Evolutionary conservation across 2,888 invertebrate species (phyloP), one percentile per base, ranked within the genome.

Genomic region (Tubiluchus corallicola): DNA sequence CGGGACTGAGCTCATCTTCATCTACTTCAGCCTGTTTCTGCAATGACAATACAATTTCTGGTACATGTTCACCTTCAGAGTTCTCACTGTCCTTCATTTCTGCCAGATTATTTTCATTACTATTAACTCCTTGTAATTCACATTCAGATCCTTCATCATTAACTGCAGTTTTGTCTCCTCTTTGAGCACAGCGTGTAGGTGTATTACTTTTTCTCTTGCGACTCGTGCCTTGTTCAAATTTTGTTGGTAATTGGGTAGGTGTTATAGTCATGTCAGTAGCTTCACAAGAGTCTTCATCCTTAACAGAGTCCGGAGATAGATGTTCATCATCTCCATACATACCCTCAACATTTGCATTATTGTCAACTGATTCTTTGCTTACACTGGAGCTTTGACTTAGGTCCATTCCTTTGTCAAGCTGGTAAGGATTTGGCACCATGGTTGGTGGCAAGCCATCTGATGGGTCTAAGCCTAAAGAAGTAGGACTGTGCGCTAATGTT

Each of bases 131-230:
- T n/a, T n/a, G n/a, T n/a, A n/a, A n/a, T n/a, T n/a, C n/a, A n/a
- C n/a, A n/a, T n/a, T n/a, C n/a, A n/a, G 29, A 29, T n/a, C 9
- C 29, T 9, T 29, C 29, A n/a, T 29, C 29, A 29, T n/a, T 29
- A 9, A 29, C 29, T n/a, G 29, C 29, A n/a, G 9, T 9, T n/a
- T 9, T n/a, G 29, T 29, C 29, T n/a, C 9, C n/a, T n/a, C 9
- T 29, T 20, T 45, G 46, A n/a, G 81, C 75, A 58, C 82, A 77
- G 49, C 81, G 73, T 1, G 79, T 82, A 0, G 87, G 87, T 61
- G 87, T 85, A 54, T 82, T 76, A 54, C 78, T 84, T 67, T 88
- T 88, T 20, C 87, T 71, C 64, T 88, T 88, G 45, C 84, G 71
- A 17, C 17, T n/a, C 17, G 21, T 4, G 17, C 17, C 5, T 15